Evolutionary conservation across 2,888 invertebrate species (phyloP).

Genomic region (Acrobasis consociella): DNA sequence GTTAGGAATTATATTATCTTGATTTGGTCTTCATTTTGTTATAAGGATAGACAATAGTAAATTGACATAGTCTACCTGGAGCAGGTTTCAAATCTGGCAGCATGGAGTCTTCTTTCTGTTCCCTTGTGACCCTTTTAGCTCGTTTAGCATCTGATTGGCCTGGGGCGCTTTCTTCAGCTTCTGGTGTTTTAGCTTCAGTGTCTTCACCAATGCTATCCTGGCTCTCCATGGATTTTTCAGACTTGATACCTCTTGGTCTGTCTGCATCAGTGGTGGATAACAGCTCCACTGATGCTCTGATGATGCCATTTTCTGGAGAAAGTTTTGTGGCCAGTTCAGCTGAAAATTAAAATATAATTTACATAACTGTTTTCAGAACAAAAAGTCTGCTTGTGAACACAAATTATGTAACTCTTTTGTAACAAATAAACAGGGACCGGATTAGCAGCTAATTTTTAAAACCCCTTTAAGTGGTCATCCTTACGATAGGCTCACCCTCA

Average conservation of each 20-base stretch:
- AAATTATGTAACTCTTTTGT: too few species aligned
- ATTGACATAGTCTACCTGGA: slow-evolving; percentile 67
- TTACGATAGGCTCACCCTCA: too few species aligned
- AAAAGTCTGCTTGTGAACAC: too few species aligned
- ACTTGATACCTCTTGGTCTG: slow-evolving; percentile 83
- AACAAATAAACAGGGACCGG: too few species aligned
- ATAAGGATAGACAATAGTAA: neutral
- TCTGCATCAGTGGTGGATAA: slow-evolving; percentile 87
- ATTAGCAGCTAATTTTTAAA: too few species aligned
- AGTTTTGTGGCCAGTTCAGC: slow-evolving; percentile 84
- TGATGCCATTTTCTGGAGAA: slow-evolving; percentile 88
- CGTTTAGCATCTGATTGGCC: slow-evolving; percentile 69
- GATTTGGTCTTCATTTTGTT: too few species aligned
- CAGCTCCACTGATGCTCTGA: slow-evolving; percentile 92
- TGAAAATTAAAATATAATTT: slow-evolving; percentile 38
- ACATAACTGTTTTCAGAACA: too few species aligned
- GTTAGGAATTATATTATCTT: too few species aligned
- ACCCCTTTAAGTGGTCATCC: too few species aligned
- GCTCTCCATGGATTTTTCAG: slow-evolving; percentile 45
- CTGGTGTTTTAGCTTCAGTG: slow-evolving; percentile 35
- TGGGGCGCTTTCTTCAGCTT: slow-evolving; percentile 57
- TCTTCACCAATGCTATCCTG: slow-evolving; percentile 39
- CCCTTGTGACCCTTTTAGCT: slow-evolving; percentile 70
- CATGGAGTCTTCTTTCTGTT: slow-evolving; percentile 87
- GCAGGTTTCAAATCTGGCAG: slow-evolving; percentile 92